Conservation (phyloP, 2,113 vertebrate genomes). For the Diadophis punctatus region DNA sequence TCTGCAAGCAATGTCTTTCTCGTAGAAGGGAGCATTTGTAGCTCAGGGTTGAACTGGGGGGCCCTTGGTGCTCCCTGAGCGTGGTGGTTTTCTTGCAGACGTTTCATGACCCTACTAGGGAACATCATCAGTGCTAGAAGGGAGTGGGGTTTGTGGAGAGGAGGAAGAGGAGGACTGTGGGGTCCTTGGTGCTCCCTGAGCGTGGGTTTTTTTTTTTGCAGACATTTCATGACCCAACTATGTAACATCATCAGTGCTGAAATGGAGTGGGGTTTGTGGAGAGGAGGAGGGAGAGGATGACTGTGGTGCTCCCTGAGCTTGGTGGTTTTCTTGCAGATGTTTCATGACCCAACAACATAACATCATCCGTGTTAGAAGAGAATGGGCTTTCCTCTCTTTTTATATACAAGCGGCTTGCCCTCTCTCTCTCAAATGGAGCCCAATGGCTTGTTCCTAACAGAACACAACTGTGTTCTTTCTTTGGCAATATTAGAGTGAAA, state of each 20-base stretch:
- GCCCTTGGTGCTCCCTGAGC: no score
- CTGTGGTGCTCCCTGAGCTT: neutral
- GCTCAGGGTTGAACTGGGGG: neutral
- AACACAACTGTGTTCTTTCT: neutral
- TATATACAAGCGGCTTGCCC: neutral
- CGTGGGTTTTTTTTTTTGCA: no score
- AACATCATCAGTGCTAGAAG: no score
- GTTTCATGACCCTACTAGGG: no score
- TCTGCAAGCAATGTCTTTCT: neutral
- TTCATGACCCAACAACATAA: neutral
- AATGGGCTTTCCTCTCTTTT: neutral
- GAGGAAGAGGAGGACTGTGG: no score
- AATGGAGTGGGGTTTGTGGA: neutral
- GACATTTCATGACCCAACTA: no score
- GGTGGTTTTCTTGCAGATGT: neutral
- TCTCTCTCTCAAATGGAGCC: neutral
- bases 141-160: no score
- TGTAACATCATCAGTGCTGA: neutral
- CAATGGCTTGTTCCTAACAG: neutral
- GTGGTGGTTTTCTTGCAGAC: no score
- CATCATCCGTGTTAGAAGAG: neutral
- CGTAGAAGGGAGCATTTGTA: neutral
- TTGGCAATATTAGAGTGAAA: neutral
- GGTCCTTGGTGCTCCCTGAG: no score
- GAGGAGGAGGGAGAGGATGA: no score